These are phyloP conservation scores for Eubasilissa regina DNA, from an alignment of 1,140 invertebrate species.

Conservation along the genomic window DNA sequence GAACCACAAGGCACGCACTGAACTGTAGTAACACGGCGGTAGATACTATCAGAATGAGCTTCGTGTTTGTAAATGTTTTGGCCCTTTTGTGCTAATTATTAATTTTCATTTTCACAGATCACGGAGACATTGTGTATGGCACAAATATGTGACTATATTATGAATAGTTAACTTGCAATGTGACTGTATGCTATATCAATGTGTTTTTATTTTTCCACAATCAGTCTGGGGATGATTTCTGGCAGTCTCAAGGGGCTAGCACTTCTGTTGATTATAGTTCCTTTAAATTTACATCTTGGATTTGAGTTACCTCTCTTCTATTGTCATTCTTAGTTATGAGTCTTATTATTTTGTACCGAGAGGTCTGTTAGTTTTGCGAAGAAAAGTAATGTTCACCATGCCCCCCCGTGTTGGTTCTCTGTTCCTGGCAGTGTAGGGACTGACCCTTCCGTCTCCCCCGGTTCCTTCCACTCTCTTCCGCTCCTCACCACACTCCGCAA, in stretches of 20 bases:
- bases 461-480: conserved; percentile 6
- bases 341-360: neutral
- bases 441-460: conserved; percentile 29
- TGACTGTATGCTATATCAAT: conserved; percentile 34
- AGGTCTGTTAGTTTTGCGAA: conserved; percentile 29
- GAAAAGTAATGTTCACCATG: neutral
- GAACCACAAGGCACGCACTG: conserved; percentile 20
- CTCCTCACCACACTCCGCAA: conserved; percentile 35
- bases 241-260: conserved; percentile 11
- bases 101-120: conserved; percentile 54
- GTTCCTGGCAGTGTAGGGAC: conserved; percentile 48
- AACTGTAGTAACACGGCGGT: conserved; percentile 2
- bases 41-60: conserved; percentile 9
- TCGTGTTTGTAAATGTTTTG: conserved; percentile 21
- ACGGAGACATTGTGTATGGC: conserved; percentile 46
- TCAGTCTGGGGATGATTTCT: neutral
- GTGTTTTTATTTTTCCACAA: conserved; percentile 21
- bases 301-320: neutral
- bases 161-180: conserved; percentile 24
- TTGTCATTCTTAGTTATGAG: conserved; percentile 18
- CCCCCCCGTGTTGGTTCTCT: conserved; percentile 50
- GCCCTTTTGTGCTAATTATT: conserved; percentile 38
- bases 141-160: conserved; percentile 39
- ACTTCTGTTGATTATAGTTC: conserved; percentile 23
- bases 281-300: neutral